Evolutionary conservation across 2,797 vertebrate genomes (phyloP), one percentile per base, ranked within the genome.

Genomic region (Poeciliopsis infans): DNA sequence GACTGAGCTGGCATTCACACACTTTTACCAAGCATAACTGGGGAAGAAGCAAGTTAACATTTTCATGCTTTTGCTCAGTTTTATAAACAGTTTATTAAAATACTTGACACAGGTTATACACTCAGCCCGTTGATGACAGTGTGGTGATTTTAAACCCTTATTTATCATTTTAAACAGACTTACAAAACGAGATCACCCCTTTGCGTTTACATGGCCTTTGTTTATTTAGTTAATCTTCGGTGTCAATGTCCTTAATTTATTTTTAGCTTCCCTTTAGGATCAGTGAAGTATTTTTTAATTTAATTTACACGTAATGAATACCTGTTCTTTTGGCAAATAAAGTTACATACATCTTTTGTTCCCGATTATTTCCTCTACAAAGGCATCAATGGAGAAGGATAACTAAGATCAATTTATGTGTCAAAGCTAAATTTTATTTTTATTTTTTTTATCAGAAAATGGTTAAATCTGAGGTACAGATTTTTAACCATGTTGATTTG

Each of bases 1-100:
- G 80, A 23, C 59, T 28, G 70, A 80, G 55, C 49, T 64, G 78
- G 46, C 31, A 64, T 36, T 43, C 79, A 79, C 55, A 81, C 68
- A 36, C 39, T 75, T 84, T 76, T 75, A 47, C 45, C 2, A 28
- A 33, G n/a, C 46, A 47, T 80, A 75, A 82, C 12, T 64, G 13
- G 5, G 12, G 5, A 15, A 64, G 47, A 84, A 59, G 41, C 3
- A 39, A 66, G 64, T 66, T 66, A 5, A 66, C 7, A 5, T 66
- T 1, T 66, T 39, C 11, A 39, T 64, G 6, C 8, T 23, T 66
- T 11, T 36, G 59, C 57, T 61, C 3, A 20, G 8, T 66, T 61
- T 11, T 23, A 20, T 7, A 36, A 64, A 25, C 11, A 39, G 11
- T 66, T 66, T 20, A 66, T 39, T 66, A 23, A 66, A 39, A 39